Conservation (phyloP, 2,113 vertebrate genomes). For the Arenaria interpres region DNA sequence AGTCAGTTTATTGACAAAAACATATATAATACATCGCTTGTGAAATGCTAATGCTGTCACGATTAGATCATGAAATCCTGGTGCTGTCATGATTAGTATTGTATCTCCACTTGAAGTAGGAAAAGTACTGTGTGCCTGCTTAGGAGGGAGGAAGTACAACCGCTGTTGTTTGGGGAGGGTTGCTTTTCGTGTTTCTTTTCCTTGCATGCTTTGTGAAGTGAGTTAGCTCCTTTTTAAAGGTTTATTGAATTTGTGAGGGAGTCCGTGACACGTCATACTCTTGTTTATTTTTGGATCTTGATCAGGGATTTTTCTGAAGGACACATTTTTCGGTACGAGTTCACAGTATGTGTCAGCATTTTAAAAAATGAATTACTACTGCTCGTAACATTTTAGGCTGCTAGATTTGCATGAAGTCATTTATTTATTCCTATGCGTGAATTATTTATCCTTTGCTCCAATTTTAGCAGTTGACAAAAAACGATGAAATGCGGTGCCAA, state of each 20-base stretch:
- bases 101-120: background rate
- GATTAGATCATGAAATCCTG: constrained; percentile 49
- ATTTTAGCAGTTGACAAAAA: constrained; percentile 18
- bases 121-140: constrained; percentile 35
- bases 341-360: constrained; percentile 73
- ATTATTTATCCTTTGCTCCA: constrained; percentile 10
- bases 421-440: constrained; percentile 46
- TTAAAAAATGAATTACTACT: constrained; percentile 63
- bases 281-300: constrained; percentile 70
- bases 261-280: constrained; percentile 39
- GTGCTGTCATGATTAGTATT: constrained; percentile 16
- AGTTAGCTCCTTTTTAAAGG: constrained; percentile 37
- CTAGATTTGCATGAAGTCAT: constrained; percentile 51
- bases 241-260: constrained; percentile 63
- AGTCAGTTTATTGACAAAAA: constrained; percentile 58
- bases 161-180: background rate
- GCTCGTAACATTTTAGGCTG: constrained; percentile 46
- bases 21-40: background rate
- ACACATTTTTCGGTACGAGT: constrained; percentile 72
- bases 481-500: background rate
- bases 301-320: constrained; percentile 71
- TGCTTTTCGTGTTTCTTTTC: constrained; percentile 1
- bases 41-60: constrained; percentile 59
- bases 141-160: constrained; percentile 15
- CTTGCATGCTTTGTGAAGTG: constrained; percentile 10